A percentile compares a stretch with the other conserved stretches of the same genome.
Evolutionary conservation across 2,113 vertebrate species (phyloP).

Genomic region (Catharus minimus): DNA sequence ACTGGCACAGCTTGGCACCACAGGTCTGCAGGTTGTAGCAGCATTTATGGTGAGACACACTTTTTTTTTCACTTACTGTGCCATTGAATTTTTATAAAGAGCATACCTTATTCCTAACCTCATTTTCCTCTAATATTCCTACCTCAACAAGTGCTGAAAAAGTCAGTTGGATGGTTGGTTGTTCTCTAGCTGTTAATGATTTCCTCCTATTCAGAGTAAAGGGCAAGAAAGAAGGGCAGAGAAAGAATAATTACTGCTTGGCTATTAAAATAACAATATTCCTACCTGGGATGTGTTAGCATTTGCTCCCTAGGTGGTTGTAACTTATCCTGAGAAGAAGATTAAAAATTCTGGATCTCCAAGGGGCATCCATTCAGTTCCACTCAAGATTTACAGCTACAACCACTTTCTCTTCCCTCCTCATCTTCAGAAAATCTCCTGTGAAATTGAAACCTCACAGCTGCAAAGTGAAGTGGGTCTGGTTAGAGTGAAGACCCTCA

Average conservation of each 20-base stretch:
- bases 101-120: not conserved
- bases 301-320: not conserved
- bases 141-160: not conserved
- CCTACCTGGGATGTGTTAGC: not conserved
- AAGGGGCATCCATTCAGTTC: not conserved
- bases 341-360: not conserved
- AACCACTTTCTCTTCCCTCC: not conserved
- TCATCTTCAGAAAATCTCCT: not conserved
- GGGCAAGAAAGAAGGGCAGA: not conserved
- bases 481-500: not conserved
- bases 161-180: not conserved
- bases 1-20: conserved; percentile 4
- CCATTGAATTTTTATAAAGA: not conserved
- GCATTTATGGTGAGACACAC: not conserved
- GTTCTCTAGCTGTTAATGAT: conserved; percentile 1
- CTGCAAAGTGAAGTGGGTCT: not conserved
- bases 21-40: not conserved
- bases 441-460: not conserved
- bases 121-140: not conserved
- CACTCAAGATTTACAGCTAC: not conserved
- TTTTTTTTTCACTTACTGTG: not conserved
- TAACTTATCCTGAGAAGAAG: not conserved
- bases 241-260: not conserved
- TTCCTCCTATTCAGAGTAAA: not conserved
- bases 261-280: conserved; percentile 17